phyloP scores from a whole-genome alignment of 2,113 vertebrate species.

The Eclectus roratus region DNA sequence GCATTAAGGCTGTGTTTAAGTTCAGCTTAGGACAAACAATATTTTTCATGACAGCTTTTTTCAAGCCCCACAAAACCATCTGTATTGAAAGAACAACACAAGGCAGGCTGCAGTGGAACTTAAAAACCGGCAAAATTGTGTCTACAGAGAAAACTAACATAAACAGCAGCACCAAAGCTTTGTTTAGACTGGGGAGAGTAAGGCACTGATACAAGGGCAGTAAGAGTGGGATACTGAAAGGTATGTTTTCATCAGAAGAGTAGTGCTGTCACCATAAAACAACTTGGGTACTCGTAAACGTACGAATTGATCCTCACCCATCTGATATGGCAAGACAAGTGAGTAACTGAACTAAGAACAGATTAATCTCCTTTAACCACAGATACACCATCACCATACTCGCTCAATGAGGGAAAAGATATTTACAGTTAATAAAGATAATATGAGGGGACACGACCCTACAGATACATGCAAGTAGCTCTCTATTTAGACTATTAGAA shows the following conservation, averaged over 20 bases:
- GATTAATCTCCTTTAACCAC: neutral
- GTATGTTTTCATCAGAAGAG: neutral
- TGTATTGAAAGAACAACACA: neutral
- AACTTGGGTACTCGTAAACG: neutral
- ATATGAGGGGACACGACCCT: accelerated
- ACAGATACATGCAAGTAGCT: neutral
- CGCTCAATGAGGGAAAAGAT: neutral
- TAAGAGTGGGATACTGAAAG: neutral
- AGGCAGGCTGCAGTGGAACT: neutral
- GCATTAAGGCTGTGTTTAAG: neutral
- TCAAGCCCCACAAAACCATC: neutral
- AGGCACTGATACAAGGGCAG: neutral
- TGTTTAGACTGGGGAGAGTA: neutral
- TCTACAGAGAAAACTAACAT: neutral
- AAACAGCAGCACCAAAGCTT: neutral
- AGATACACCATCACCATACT: neutral
- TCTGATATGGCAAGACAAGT: neutral
- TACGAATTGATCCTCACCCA: neutral
- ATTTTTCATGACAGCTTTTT: neutral
- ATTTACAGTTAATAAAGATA: neutral
- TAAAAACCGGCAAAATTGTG: neutral
- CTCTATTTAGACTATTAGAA: neutral
- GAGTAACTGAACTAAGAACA: neutral
- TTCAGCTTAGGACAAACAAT: neutral
- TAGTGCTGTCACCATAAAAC: neutral